Conservation (phyloP, 2,888 invertebrate genomes). For the Agapostemon virescens region DNA sequence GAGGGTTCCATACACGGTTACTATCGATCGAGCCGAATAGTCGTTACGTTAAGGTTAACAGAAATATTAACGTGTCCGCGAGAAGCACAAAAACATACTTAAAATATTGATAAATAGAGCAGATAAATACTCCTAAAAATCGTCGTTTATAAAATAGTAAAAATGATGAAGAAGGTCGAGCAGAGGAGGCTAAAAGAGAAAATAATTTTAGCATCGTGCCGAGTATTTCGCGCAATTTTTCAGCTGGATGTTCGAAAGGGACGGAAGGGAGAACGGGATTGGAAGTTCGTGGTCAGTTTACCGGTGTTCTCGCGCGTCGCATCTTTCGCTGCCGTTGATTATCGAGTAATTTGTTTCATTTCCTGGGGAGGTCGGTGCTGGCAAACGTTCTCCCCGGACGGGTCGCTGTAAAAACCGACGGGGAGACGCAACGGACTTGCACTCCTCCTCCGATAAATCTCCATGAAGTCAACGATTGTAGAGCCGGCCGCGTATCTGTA, state of each 20-base stretch:
- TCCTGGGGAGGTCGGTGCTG: constrained; percentile 13
- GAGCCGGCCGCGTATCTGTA: constrained; percentile 18
- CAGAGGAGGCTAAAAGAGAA: too few species aligned
- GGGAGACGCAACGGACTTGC: neutral
- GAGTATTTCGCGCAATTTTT: neutral
- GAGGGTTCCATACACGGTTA: too few species aligned
- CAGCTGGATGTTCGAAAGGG: neutral
- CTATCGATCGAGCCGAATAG: too few species aligned
- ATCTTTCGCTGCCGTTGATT: constrained; percentile 32
- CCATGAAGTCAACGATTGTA: constrained; percentile 35
- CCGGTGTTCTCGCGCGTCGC: neutral
- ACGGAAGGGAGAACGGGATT: neutral
- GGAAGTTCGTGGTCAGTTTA: constrained; percentile 4
- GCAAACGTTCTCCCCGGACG: constrained; percentile 5
- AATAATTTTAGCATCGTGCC: neutral
- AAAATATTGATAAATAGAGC: too few species aligned
- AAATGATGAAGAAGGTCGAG: too few species aligned
- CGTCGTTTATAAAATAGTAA: too few species aligned
- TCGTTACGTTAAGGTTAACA: too few species aligned
- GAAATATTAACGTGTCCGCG: too few species aligned
- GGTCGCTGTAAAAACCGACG: constrained; percentile 24
- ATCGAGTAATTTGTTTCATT: constrained; percentile 49
- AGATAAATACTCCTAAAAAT: too few species aligned
- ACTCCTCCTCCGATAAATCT: constrained; percentile 41
- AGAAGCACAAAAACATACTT: too few species aligned